Evolutionary conservation across 2,113 vertebrate genomes (phyloP).

Genomic region (Gnathonemus echidnorhynchus): DNA sequence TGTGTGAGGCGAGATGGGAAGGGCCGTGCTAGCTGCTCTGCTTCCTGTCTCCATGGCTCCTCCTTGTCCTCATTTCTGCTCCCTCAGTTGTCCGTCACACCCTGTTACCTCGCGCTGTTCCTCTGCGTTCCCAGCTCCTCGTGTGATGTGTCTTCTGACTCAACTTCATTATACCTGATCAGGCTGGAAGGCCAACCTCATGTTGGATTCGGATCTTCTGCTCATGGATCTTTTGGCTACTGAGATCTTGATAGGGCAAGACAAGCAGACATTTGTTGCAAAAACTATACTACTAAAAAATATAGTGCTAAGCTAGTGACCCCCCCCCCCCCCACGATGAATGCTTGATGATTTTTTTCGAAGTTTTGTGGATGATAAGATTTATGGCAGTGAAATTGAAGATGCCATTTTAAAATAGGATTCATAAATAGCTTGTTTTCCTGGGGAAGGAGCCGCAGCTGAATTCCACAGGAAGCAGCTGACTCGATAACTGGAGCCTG

Average conservation of each 20-base stretch:
- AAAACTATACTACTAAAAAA: neutral
- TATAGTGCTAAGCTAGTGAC: neutral
- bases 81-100: neutral
- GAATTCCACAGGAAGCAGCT: constrained; percentile 47
- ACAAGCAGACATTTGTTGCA: neutral
- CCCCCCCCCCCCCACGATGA: neutral
- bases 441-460: constrained; percentile 43
- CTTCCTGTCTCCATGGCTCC: neutral
- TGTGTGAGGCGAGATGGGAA: neutral
- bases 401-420: constrained; percentile 45
- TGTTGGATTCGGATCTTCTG: neutral
- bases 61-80: neutral
- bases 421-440: constrained; percentile 56
- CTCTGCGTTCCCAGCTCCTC: neutral
- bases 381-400: constrained; percentile 42
- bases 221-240: neutral
- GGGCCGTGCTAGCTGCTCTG: neutral
- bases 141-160: neutral
- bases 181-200: neutral
- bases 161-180: neutral
- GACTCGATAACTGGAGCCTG: constrained; percentile 42
- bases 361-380: constrained; percentile 35
- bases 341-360: constrained; percentile 17
- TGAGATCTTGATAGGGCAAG: neutral
- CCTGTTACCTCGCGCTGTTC: neutral